These are phyloP conservation scores for Mastomys coucha DNA, from an alignment of 2,113 vertebrate species.

Conservation along the genomic window DNA sequence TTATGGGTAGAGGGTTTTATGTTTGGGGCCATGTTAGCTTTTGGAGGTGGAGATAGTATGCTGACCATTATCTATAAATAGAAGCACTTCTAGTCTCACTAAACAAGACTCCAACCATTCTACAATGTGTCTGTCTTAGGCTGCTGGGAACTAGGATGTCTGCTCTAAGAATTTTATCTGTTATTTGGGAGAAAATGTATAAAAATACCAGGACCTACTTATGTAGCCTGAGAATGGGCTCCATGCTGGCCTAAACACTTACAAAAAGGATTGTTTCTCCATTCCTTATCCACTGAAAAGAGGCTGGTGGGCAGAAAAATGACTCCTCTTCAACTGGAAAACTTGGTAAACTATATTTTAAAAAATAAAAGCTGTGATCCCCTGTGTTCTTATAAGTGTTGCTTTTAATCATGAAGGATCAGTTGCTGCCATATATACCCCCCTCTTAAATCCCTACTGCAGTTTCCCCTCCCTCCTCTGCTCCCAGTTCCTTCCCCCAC, in stretches of 20 bases:
- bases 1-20: neutral
- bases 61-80: neutral
- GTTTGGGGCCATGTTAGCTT: neutral
- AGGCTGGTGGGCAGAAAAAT: neutral
- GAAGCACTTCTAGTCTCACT: neutral
- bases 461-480: neutral
- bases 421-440: neutral
- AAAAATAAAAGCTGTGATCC: neutral
- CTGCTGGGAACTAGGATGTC: neutral
- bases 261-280: neutral
- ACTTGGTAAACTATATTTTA: neutral
- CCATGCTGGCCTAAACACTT: neutral
- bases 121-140: neutral
- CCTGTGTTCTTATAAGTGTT: slow-evolving; percentile 43
- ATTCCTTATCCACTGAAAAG: neutral
- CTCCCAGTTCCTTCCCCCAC: neutral
- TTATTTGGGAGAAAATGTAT: neutral
- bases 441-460: neutral
- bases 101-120: slow-evolving; percentile 22
- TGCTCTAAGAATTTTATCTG: neutral
- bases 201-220: neutral
- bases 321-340: neutral
- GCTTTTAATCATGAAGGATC: neutral
- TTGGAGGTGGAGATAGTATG: too few relatives aligned
- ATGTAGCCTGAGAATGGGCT: neutral